phyloP scores from a whole-genome alignment of 2,888 invertebrate species.

The Dorcus hopei region DNA sequence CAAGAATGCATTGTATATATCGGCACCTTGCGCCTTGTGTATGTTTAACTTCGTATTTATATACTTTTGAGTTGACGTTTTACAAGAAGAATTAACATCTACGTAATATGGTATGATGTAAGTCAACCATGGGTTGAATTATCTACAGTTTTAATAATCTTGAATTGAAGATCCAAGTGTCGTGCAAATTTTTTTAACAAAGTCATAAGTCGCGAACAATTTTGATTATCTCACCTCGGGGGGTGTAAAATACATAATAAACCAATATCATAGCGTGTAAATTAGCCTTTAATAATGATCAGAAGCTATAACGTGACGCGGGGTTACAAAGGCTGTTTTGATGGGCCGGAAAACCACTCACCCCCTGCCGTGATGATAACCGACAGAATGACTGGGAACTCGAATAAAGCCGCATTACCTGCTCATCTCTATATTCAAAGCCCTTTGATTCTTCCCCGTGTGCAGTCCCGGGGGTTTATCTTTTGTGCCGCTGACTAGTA shows the following conservation, averaged over 20 bases:
- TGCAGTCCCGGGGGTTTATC: not conserved
- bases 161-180: too few relatives aligned
- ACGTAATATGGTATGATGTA: too few relatives aligned
- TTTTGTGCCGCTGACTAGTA: not conserved
- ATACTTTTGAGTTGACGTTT: too few relatives aligned
- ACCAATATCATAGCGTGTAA: conserved; percentile 1
- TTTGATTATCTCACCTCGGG: conserved; percentile 2
- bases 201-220: too few relatives aligned
- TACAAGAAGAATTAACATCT: too few relatives aligned
- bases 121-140: too few relatives aligned
- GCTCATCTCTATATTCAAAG: not conserved
- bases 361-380: conserved; percentile 1
- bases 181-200: too few relatives aligned
- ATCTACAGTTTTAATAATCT: too few relatives aligned
- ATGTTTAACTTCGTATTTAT: not conserved
- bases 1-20: not conserved
- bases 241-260: not conserved
- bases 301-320: not conserved
- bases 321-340: conserved; percentile 3
- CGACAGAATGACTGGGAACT: not conserved
- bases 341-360: conserved; percentile 11
- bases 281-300: conserved; percentile 11
- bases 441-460: not conserved
- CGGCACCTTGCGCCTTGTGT: not conserved
- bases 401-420: not conserved